Evolutionary conservation across 53 echinoderm and acorn worm species (phyloP).

Genomic region (Holothuria scabra): DNA sequence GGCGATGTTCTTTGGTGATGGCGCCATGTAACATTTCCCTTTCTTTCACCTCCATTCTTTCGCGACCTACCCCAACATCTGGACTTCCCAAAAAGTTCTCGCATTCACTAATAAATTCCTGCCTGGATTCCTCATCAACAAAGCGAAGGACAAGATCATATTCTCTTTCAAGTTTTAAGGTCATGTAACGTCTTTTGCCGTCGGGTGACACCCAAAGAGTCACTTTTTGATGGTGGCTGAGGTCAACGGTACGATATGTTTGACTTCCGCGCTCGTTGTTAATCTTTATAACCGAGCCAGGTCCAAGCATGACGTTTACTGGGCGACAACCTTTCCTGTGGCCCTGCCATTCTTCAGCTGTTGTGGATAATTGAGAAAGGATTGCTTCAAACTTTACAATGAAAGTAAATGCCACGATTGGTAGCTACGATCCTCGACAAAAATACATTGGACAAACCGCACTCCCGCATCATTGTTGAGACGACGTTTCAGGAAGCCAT

Average conservation of each 20-base stretch:
- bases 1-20: conserved; percentile 88
- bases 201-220: conserved; percentile 81
- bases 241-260: conserved; percentile 81
- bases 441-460: too few relatives aligned
- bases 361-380: neutral
- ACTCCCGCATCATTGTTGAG: too few relatives aligned
- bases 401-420: too few relatives aligned
- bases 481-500: too few relatives aligned
- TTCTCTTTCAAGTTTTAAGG: conserved; percentile 85
- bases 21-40: conserved; percentile 74
- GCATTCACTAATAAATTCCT: conserved; percentile 83
- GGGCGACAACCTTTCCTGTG: conserved; percentile 70
- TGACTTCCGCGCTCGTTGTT: conserved; percentile 87
- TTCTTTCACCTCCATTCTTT: conserved; percentile 83
- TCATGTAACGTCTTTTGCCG: conserved; percentile 63
- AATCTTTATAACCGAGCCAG: conserved; percentile 76
- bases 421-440: too few relatives aligned
- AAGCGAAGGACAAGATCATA: conserved; percentile 94
- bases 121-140: conserved; percentile 63
- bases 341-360: conserved; percentile 94
- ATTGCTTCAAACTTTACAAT: neutral
- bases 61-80: conserved; percentile 83
- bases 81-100: conserved; percentile 83
- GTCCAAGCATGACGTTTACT: conserved; percentile 82
- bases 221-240: conserved; percentile 75